These are phyloP conservation scores for Rotaria magnacalcarata DNA, from an alignment of 2,888 invertebrate genomes.

Conservation along the genomic window DNA sequence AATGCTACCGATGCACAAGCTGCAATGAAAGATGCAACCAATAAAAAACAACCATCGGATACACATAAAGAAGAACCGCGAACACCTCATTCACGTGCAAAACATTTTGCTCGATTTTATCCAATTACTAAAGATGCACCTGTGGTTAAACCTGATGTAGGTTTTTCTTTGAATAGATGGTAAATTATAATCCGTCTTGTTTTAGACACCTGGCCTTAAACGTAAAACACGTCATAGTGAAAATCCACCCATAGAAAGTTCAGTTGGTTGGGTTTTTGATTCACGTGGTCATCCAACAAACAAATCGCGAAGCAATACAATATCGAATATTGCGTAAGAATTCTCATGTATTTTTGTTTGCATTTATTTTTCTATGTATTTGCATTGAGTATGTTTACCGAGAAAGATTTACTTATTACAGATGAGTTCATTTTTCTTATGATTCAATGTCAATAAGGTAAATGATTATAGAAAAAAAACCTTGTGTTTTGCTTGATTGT, in stretches of 20 bases:
- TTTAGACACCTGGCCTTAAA: conserved; percentile 53
- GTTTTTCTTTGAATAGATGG: not conserved
- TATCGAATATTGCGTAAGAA: not conserved
- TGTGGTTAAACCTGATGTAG: conserved; percentile 38
- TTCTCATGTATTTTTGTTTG: no score
- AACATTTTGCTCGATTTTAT: conserved; percentile 67
- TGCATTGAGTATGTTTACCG: no score
- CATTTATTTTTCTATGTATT: no score
- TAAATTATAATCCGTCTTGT: not conserved
- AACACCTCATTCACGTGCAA: conserved; percentile 28
- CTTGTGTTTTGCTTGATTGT: no score
- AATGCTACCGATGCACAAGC: no score
- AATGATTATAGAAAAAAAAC: no score
- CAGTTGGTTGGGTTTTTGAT: conserved; percentile 94
- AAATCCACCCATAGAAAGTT: conserved; percentile 83
- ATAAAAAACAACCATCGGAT: not conserved
- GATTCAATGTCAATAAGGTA: no score
- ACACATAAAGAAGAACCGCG: not conserved
- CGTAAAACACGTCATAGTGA: conserved; percentile 66
- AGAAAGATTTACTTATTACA: no score
- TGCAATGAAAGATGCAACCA: not conserved
- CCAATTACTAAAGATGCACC: conserved; percentile 77
- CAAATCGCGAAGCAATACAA: conserved; percentile 33
- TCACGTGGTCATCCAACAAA: not conserved
- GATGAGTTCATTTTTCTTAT: not conserved